Base-by-base conservation (phyloP, 2,797 vertebrate genomes). In the Tokudaia muenninki region DNA sequence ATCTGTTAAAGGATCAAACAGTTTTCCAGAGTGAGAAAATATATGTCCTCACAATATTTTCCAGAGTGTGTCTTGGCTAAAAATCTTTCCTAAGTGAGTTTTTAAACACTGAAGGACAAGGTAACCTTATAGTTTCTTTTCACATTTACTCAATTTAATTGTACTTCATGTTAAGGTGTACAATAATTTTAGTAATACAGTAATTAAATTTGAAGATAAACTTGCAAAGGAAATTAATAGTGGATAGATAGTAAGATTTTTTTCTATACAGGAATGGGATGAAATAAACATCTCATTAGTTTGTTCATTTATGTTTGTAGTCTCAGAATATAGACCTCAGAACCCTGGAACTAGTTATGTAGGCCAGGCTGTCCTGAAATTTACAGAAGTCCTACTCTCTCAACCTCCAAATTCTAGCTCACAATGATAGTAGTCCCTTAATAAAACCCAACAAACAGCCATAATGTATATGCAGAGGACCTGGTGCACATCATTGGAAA, bases 1-100 rank as follows among this genome's bases (percentile, higher is more conserved):
- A 88, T 74, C 78, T 41, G 26, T 83, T 92, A 94, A 92, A 55
- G 61, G 31, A 96, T 80, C 67, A 91, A 79, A 90, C 92, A 79
- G 2, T 44, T 92, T 87, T 52, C 10, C 41, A 7, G 61, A 63
- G 34, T 87, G 59, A 57, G 34, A 92, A 12, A 93, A 89, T 44
- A 74, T 47, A 6, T 92, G n/a, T 61, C 31, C 34, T 79, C 55
- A 91, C 11, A 61, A 12, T 79, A 95, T 90, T 87, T 13, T 41
- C 11, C 59, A 74, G 1, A 78, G 29, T 86, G 14, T 79, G 91
- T 87, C 37, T 92, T 92, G 70, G 82, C 59, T 94, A 78, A 84
- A 79, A 79, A 78, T 67, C 2, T 84, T 97, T 93, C 81, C 57
- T 81, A 22, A 1, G 4, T 90, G 34, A 87, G 50, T 61, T 92